phyloP scores from a whole-genome alignment of 2,113 vertebrate genomes.

The Oreotrochilus melanogaster region DNA sequence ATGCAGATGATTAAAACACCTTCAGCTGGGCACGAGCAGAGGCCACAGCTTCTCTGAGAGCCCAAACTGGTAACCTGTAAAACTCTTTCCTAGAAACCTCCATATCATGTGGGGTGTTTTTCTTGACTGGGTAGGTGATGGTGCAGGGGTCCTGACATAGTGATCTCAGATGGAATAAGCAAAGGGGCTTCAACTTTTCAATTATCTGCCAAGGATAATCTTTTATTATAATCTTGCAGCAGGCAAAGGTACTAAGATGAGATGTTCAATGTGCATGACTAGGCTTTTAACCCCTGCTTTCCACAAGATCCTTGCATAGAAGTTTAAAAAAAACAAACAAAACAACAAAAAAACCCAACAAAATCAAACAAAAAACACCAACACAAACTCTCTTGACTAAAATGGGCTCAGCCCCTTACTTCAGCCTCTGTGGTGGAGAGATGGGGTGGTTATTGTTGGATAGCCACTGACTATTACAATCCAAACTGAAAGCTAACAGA shows the following conservation, averaged over 20 bases:
- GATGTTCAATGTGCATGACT: not conserved
- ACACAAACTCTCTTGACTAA: not conserved
- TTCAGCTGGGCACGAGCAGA: not conserved
- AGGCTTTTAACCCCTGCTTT: not conserved
- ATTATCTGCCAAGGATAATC: not conserved
- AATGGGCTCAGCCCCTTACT: not conserved
- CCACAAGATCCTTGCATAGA: not conserved
- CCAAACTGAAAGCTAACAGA: not conserved
- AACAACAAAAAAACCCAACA: not conserved
- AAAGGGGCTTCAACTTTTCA: not conserved
- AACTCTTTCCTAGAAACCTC: not conserved
- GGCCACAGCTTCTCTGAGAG: not conserved
- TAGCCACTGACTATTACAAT: not conserved
- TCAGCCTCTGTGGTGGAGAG: not conserved
- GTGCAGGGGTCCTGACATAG: not conserved
- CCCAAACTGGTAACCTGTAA: not conserved
- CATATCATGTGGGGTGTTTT: fast-evolving
- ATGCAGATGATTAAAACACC: not conserved
- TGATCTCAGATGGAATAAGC: not conserved
- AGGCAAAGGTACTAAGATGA: not conserved
- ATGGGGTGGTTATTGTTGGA: not conserved
- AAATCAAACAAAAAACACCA: not conserved
- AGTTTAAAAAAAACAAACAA: not conserved
- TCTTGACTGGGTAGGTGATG: not conserved
- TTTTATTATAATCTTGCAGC: not conserved